Evolutionary conservation across 1,140 invertebrate genomes (phyloP), one percentile per base, ranked within the genome.

Genomic region (Dinothrombium tinctorium): DNA sequence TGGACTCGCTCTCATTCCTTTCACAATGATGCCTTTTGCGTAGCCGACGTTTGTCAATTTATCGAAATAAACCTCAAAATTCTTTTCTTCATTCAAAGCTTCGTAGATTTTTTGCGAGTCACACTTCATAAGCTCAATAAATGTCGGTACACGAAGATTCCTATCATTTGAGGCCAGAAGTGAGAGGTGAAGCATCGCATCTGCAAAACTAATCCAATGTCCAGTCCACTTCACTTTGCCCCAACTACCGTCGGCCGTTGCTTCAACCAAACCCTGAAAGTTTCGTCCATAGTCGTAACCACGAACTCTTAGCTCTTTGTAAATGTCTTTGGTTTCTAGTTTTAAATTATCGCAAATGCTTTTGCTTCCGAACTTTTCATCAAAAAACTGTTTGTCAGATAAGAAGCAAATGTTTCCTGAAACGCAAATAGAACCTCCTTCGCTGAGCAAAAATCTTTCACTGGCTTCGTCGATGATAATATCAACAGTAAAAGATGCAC

Each of bases 221-320:
- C 57, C 60, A 14, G 50, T 58, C 61, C 63, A 68, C 37, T 49
- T 33, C 15, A 47, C 35, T 37, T 2, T 26, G 12, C 24, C 37
- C 6, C n/a, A 21, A 39, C 15, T 20, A 59, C 71, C 75, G 49
- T 67, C 60, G 44, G 72, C 69, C 50, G 82, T 73, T 1, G 73
- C 63, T 12, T 63, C 53, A 2, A 63, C 55, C 43, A 87, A 73
- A 23, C 78, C 84, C 47, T 75, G 70, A 67, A 95, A 98, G 9
- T 74, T 62, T 37, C 78, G 80, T 8, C 63, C 63, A 57, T 96
- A 96, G 54, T 95, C 82, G 56, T 96, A 96, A 6, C 89, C 90
- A 45, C 87, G 65, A 0, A 95, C 64, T 45, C 81, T 61, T 9
- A 96, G 62, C 56, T 92, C 86, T 56, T 92, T 92, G 64, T 98